These are phyloP conservation scores for Pristionchus mayeri DNA, from an alignment of 2,888 invertebrate genomes.

Conservation along the genomic window DNA sequence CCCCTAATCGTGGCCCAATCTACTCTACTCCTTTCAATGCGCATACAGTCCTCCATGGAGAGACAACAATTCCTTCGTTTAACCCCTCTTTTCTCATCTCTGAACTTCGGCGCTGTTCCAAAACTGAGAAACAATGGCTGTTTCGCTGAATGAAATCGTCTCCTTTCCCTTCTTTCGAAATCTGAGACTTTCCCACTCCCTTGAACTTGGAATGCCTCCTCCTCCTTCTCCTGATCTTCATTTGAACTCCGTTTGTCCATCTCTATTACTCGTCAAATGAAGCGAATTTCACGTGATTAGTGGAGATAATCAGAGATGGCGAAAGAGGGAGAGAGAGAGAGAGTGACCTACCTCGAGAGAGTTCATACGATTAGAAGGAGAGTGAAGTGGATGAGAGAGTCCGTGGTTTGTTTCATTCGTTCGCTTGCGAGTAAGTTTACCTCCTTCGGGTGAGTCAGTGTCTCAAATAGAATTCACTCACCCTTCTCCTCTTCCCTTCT, in stretches of 20 bases:
- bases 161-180: conserved; percentile 13
- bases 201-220: neutral
- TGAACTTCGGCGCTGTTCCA: neutral
- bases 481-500: neutral
- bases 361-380: neutral
- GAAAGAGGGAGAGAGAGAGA: conserved; percentile 10
- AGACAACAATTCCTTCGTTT: neutral
- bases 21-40: neutral
- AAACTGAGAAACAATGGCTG: neutral
- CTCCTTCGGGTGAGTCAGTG: conserved; percentile 26
- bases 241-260: neutral
- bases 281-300: conserved; percentile 23
- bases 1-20: conserved; percentile 2
- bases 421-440: neutral
- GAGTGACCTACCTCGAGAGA: conserved; percentile 18
- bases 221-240: neutral
- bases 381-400: neutral
- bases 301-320: neutral
- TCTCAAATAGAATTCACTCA: conserved; percentile 45
- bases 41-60: conserved; percentile 23
- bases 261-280: conserved; percentile 12
- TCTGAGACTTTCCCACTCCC: neutral
- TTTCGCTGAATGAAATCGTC: neutral
- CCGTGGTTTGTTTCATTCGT: conserved; percentile 12
- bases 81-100: neutral